Conservation (phyloP, 2,888 invertebrate species). For the Sepiola atlantica region DNA sequence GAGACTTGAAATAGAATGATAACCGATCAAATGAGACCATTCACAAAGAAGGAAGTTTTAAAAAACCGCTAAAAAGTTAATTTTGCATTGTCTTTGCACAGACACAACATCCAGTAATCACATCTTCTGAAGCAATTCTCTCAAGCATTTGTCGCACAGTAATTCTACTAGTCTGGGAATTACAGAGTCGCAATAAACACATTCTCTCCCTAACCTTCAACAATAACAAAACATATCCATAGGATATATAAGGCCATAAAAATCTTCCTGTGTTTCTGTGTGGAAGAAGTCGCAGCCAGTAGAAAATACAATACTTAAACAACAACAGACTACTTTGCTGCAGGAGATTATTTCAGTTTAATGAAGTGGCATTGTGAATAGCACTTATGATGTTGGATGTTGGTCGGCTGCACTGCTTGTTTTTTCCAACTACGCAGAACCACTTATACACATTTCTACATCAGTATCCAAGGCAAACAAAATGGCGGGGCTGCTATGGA, state of each 20-base stretch:
- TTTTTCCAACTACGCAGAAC: too few relatives aligned
- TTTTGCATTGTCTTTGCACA: neutral
- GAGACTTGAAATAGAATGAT: neutral
- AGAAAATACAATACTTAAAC: conserved; percentile 34
- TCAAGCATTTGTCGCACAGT: neutral
- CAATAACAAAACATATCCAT: conserved; percentile 5
- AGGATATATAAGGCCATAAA: neutral
- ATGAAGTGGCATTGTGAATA: conserved; percentile 55
- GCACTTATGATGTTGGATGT: conserved; percentile 60
- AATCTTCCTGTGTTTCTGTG: conserved; percentile 18
- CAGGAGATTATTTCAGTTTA: conserved; percentile 39
- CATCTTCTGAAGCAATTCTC: neutral
- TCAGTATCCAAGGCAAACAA: too few relatives aligned
- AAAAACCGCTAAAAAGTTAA: neutral
- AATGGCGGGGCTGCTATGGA: too few relatives aligned
- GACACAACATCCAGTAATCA: neutral
- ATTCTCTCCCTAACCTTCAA: neutral
- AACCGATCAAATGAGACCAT: too few relatives aligned
- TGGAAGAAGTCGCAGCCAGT: conserved; percentile 16
- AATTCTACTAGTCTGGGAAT: neutral
- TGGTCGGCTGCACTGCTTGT: conserved; percentile 68
- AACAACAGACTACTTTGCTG: conserved; percentile 41
- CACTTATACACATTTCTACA: too few relatives aligned
- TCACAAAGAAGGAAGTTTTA: neutral
- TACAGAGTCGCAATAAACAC: conserved; percentile 32